Conservation (phyloP, 2,888 invertebrate genomes). For the Urechis unicinctus region DNA sequence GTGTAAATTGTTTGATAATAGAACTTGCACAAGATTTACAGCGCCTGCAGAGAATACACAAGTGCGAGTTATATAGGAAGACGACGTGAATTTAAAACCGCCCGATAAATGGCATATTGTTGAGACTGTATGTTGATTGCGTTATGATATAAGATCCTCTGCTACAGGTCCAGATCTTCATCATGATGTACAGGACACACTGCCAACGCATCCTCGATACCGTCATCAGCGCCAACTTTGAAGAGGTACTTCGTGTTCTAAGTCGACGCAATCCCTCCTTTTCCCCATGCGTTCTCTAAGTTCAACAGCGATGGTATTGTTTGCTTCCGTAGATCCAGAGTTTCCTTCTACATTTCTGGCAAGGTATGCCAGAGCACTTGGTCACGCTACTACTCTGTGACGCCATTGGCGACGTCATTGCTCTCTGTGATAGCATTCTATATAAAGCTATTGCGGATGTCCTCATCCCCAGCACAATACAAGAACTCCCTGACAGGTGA, state of each 20-base stretch:
- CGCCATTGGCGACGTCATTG: conserved; percentile 2
- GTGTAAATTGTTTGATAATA: too few species aligned
- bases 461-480: conserved; percentile 7
- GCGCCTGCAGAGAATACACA: too few species aligned
- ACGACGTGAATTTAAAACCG: too few species aligned
- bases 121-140: too few species aligned
- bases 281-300: too few species aligned
- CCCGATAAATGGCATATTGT: too few species aligned
- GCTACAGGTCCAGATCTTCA: conserved; percentile 38
- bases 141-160: too few species aligned
- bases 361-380: conserved; percentile 11
- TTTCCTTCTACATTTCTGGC: conserved; percentile 13
- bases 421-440: conserved; percentile 3
- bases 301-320: too few species aligned
- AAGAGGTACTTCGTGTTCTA: too few species aligned
- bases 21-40: too few species aligned
- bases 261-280: too few species aligned
- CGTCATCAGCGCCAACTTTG: conserved; percentile 51
- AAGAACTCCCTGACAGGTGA: conserved; percentile 10
- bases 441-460: conserved; percentile 8
- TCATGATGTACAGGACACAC: conserved; percentile 54
- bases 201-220: conserved; percentile 53
- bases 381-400: conserved; percentile 1
- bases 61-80: too few species aligned
- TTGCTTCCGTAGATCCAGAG: conserved; percentile 8